Evolutionary conservation across 2,797 vertebrate genomes (phyloP), one percentile per base, ranked within the genome.

Genomic region (Gallirallus australis): DNA sequence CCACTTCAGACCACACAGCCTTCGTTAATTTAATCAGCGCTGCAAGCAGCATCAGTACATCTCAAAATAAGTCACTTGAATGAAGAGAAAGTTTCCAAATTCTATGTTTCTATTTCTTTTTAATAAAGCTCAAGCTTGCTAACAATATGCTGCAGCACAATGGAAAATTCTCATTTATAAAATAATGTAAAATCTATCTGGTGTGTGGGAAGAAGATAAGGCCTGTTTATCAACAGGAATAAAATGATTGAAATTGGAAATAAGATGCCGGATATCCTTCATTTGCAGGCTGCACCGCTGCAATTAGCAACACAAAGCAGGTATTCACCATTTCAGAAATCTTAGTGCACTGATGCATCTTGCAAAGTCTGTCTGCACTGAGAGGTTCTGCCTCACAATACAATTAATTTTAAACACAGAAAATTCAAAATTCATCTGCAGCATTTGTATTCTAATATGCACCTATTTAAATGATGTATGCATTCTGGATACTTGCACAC

Each of bases 271-370:
- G 65, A 72, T 95, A 93, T 66, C 91, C 94, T 83, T 90, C 82
- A 86, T 56, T 78, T 80, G 19, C 92, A 95, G 94, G 47, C 89
- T 91, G 95, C 93, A 94, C 47, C 70, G 52, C 93, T 94, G 93
- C 82, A 96, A 96, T 96, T 95, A 96, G 80, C 93, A 94, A 90
- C 70, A 96, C 91, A 96, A 96, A 94, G 80, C 48, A 88, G 77
- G 82, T 48, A 96, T 88, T 90, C 91, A 84, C 61, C 72, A 63
- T 54, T 91, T 86, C 53, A 91, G 72, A 92, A 94, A 76, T 69
- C 79, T 84, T 82, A 64, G 70, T n/a, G 91, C 79, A 93, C 35
- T 59, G 87, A 90, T 96, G 94, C 93, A 94, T 93, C 77, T 76
- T 50, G 72, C 85, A 86, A 83, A 90, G 94, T 69, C 87, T 76